Evolutionary conservation across 2,797 vertebrate genomes (phyloP), one percentile per base, ranked within the genome.

Genomic region (Alcedo quadribrachys): DNA sequence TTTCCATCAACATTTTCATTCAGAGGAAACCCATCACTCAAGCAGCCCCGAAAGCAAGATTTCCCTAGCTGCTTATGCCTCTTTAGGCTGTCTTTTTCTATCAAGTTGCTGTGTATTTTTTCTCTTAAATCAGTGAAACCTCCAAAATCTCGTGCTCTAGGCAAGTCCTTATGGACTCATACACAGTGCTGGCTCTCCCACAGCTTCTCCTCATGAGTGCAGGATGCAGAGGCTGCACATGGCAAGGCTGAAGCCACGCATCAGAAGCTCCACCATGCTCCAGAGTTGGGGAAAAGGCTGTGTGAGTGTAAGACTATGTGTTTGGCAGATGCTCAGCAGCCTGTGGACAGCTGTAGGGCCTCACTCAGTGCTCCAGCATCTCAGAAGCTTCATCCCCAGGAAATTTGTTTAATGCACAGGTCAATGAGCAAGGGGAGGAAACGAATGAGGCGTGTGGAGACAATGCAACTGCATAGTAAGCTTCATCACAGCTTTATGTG

Each of bases 261-360:
- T 33, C 5, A 66, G 82, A 55, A 87, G 62, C 22, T 61, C 19
- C 40, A 28, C 37, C 19, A 2, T n/a, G 33, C 12, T 74, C 40
- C 45, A 48, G 43, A 48, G 3, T 24, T 2, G 0, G 51, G 12
- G 12, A 32, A 24, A 9, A 18, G 37, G 24, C 33, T 35, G 13
- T 13, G 25, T 16, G n/a, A 62, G n/a, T 9, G n/a, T 32, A 25
- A 2, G 3, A 10, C 24, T 25, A 12, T 0, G 1, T 15, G 32
- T 17, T 11, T 61, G 54, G 54, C n/a, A 67, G 32, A 32, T 65
- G 27, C 11, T 92, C 8, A 37, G 51, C 78, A 30, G 22, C 62
- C 45, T 45, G 33, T n/a, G 66, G 33, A 45, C 20, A 73, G 8
- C 30, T 2, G 6, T 5, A 42, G 57, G 35, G 4, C n/a, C 17